Conservation (phyloP, 2,113 vertebrate species). For the Caretta caretta region DNA sequence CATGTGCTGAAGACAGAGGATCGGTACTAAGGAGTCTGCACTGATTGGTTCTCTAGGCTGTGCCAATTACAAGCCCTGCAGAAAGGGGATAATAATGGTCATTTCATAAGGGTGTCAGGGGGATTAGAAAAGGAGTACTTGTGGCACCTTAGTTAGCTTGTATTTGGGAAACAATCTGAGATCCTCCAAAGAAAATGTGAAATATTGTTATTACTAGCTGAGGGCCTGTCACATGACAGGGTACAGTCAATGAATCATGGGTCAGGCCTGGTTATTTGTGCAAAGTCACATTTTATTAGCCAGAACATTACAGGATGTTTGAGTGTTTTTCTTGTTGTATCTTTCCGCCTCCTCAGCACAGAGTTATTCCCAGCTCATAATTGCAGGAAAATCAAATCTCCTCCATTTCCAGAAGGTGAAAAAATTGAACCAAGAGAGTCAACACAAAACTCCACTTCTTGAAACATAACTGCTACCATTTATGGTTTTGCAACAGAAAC, state of each 20-base stretch:
- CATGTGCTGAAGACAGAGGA: neutral
- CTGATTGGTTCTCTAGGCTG: neutral
- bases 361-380: neutral
- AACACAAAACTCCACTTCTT: neutral
- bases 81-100: neutral
- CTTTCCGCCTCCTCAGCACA: slow-evolving; percentile 34
- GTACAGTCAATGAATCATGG: slow-evolving; percentile 59
- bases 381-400: neutral
- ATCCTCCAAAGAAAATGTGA: neutral
- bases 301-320: neutral
- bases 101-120: neutral
- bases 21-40: neutral
- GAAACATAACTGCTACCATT: neutral
- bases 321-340: neutral
- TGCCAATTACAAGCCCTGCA: neutral
- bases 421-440: neutral
- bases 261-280: slow-evolving; percentile 60
- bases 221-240: slow-evolving; percentile 30
- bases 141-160: neutral
- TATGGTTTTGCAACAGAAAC: neutral
- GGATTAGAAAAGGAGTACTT: neutral
- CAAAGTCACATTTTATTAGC: slow-evolving; percentile 66
- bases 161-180: neutral
- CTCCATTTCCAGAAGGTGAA: neutral
- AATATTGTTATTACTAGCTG: slow-evolving; percentile 20